phyloP scores from a whole-genome alignment of 2,888 invertebrate species.

The Teleiodes luculella region DNA sequence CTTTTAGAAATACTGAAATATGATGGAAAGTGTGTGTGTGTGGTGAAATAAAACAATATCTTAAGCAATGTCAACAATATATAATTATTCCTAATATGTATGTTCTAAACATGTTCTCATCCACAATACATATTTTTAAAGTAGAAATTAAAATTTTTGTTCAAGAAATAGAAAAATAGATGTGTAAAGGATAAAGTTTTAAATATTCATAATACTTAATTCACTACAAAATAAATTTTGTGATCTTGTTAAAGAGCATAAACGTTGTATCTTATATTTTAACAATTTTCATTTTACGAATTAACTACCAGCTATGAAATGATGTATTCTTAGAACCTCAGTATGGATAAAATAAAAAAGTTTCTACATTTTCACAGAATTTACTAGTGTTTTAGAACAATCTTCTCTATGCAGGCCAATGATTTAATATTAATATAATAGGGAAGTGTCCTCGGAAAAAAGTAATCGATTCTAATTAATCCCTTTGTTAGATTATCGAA shows the following conservation, averaged over 20 bases:
- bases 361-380: not conserved
- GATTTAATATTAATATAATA: slow-evolving; percentile 24
- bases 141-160: slow-evolving; percentile 53
- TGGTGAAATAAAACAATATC: slow-evolving; percentile 52
- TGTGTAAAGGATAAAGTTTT: slow-evolving; percentile 52
- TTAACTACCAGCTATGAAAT: slow-evolving; percentile 23
- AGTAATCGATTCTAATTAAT: too few species aligned
- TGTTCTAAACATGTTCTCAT: slow-evolving; percentile 29
- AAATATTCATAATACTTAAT: not conserved
- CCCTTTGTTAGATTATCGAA: too few species aligned
- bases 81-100: slow-evolving; percentile 62
- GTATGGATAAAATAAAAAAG: not conserved
- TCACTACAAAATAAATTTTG: slow-evolving; percentile 31
- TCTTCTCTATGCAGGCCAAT: not conserved
- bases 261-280: slow-evolving; percentile 24
- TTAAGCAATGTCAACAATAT: slow-evolving; percentile 77
- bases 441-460: too few species aligned
- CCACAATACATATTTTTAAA: slow-evolving; percentile 21
- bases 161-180: slow-evolving; percentile 67
- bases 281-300: slow-evolving; percentile 11
- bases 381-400: not conserved
- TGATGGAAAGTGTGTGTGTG: too few species aligned
- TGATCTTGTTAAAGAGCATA: slow-evolving; percentile 43
- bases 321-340: slow-evolving; percentile 7
- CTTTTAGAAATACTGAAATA: too few species aligned